phyloP scores from a whole-genome alignment of 2,113 vertebrate genomes.

The Oxyura jamaicensis region DNA sequence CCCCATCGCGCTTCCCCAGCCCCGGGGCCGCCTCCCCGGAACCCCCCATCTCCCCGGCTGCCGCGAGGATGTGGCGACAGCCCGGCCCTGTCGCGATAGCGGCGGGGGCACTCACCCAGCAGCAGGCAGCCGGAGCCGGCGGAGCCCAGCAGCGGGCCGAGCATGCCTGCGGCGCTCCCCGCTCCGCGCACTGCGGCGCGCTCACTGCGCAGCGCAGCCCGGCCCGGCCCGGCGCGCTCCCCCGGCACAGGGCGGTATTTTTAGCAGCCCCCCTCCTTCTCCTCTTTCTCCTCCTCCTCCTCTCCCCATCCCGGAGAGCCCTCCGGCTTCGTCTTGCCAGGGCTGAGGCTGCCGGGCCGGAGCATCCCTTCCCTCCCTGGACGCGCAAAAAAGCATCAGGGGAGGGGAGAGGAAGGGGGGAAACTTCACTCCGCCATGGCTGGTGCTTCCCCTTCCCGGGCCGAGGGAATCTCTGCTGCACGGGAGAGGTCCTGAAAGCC shows the following conservation, averaged over 20 bases:
- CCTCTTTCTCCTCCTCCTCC: neutral
- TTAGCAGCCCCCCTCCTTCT: conserved; percentile 24
- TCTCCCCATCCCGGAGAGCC: neutral
- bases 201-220: conserved; percentile 28
- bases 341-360: neutral
- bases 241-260: conserved; percentile 28
- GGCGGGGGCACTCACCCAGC: conserved; percentile 71
- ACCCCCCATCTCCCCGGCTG: neutral
- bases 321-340: neutral
- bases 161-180: conserved; percentile 71
- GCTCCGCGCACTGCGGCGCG: conserved; percentile 41
- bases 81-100: neutral
- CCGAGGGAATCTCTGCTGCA: neutral
- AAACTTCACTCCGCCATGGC: neutral
- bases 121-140: conserved; percentile 79
- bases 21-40: neutral
- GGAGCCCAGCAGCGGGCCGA: conserved; percentile 78
- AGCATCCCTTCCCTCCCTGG: neutral
- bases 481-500: rapidly evolving
- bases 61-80: too few relatives aligned
- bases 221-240: neutral
- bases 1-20: neutral
- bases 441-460: neutral
- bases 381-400: neutral
- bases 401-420: too few relatives aligned